phyloP scores from a whole-genome alignment of 2,888 invertebrate genomes.

The Kryphioiulus occultus region DNA sequence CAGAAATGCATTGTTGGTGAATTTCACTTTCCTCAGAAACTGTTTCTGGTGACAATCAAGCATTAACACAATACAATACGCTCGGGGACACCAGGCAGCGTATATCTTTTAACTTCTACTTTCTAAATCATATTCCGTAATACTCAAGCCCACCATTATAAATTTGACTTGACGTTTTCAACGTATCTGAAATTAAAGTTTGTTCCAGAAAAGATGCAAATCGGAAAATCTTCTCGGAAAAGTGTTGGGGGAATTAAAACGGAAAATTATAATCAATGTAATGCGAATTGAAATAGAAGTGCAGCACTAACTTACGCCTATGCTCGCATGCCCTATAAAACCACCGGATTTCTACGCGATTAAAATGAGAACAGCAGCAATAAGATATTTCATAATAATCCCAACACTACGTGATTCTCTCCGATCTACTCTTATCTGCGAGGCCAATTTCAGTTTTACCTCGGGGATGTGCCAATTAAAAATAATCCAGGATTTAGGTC shows the following conservation, averaged over 20 bases:
- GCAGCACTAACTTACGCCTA: neutral
- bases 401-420: neutral
- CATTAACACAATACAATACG: neutral
- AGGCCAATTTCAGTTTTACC: neutral
- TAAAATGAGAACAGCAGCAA: neutral
- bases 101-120: neutral
- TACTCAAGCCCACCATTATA: neutral
- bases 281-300: slow-evolving; percentile 28
- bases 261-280: slow-evolving; percentile 32
- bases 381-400: slow-evolving; percentile 9
- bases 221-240: slow-evolving; percentile 4
- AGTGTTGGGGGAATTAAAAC: neutral
- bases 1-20: neutral
- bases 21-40: neutral
- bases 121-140: neutral
- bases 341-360: neutral
- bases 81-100: neutral
- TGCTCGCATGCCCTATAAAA: neutral
- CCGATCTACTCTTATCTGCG: neutral
- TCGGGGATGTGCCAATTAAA: slow-evolving; percentile 30
- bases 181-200: slow-evolving; percentile 35
- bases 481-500: slow-evolving; percentile 11
- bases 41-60: slow-evolving; percentile 16
- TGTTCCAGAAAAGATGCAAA: neutral
- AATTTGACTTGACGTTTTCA: slow-evolving; percentile 24